These are phyloP conservation scores for Arbacia lixula DNA, from an alignment of 53 echinoderm and acorn worm species.

Conservation along the genomic window DNA sequence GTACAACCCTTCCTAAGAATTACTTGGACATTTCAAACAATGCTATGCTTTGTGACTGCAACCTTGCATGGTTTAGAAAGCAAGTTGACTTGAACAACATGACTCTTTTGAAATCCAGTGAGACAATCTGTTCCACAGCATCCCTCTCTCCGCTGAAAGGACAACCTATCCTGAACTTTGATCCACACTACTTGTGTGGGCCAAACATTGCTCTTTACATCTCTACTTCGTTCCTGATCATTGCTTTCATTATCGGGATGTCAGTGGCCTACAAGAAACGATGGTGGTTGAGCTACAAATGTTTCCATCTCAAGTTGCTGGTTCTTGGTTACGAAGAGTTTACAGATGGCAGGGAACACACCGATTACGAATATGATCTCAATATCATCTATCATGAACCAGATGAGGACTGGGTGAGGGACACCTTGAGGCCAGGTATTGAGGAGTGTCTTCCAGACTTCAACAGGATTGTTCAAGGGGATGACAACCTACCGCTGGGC, in stretches of 20 bases:
- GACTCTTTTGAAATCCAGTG: not conserved
- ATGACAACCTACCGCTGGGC: constrained; percentile 23
- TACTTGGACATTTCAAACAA: constrained; percentile 32
- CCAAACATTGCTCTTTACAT: constrained; percentile 15
- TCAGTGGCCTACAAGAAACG: constrained; percentile 13
- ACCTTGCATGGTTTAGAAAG: constrained; percentile 31
- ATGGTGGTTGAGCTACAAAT: constrained; percentile 32
- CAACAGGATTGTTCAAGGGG: constrained; percentile 13
- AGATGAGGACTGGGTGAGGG: constrained; percentile 26
- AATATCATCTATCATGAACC: constrained; percentile 24
- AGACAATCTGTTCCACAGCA: constrained; percentile 16
- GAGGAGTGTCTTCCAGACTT: constrained; percentile 22
- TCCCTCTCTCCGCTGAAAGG: not conserved
- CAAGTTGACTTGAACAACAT: constrained; percentile 12
- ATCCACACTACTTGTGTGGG: constrained; percentile 12
- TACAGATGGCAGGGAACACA: constrained; percentile 15
- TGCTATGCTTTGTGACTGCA: constrained; percentile 7
- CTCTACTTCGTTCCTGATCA: not conserved
- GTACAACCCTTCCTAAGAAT: constrained; percentile 16
- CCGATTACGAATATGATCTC: constrained; percentile 7
- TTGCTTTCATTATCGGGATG: not conserved
- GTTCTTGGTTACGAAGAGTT: constrained; percentile 20
- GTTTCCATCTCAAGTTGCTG: constrained; percentile 10
- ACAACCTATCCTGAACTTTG: constrained; percentile 17
- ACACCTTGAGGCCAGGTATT: constrained; percentile 17